Evolutionary conservation across 2,797 vertebrate species (phyloP).

Genomic region (Etheostoma nigrum): DNA sequence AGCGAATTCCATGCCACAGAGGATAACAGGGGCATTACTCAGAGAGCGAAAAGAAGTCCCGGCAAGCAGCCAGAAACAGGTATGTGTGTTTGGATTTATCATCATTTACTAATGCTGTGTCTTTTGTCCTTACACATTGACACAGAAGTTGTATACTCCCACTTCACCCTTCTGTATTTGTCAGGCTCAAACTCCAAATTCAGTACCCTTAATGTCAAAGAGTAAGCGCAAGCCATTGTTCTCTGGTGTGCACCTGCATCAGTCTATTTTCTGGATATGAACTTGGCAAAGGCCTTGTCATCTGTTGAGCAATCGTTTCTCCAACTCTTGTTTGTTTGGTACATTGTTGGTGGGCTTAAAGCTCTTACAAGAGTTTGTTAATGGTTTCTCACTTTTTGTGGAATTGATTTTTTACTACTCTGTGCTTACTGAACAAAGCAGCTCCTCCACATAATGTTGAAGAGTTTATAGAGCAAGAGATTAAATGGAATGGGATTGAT

Average conservation of each 20-base stretch:
- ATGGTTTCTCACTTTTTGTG: conserved; percentile 67
- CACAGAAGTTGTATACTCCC: background rate
- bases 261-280: conserved; percentile 29
- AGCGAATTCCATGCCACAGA: conserved; percentile 83
- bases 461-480: conserved; percentile 71
- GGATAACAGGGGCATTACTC: conserved; percentile 85
- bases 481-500: conserved; percentile 78
- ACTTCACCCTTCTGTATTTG: background rate
- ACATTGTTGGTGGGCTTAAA: conserved; percentile 42
- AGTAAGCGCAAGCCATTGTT: background rate
- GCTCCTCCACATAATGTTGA: conserved; percentile 62
- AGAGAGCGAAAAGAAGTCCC: conserved; percentile 91
- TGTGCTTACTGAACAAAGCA: conserved; percentile 68
- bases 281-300: conserved; percentile 28
- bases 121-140: conserved; percentile 8
- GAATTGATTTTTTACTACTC: conserved; percentile 60
- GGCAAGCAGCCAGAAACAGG: conserved; percentile 82
- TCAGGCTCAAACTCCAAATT: conserved; percentile 20
- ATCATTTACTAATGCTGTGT: background rate
- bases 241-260: conserved; percentile 61
- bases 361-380: conserved; percentile 66
- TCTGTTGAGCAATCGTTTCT: conserved; percentile 50
- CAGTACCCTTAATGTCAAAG: background rate
- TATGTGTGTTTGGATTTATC: conserved; percentile 32
- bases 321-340: conserved; percentile 50